Conservation (phyloP, 2,888 invertebrate genomes). For the Dryobota labecula region DNA sequence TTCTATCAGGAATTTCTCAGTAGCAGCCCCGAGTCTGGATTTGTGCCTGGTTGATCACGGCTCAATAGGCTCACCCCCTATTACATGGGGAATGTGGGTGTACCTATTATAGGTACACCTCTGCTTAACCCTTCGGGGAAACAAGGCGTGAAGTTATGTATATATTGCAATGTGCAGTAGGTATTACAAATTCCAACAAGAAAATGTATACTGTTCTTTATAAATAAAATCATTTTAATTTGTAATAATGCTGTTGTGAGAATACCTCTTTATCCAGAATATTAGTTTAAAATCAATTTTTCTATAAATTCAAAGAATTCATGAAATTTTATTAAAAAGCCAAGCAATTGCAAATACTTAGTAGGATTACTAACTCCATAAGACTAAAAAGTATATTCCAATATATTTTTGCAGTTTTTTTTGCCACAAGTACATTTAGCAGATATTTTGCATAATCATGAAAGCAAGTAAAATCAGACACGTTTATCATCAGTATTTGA, state of each 20-base stretch:
- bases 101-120: too few relatives aligned
- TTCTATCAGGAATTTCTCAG: too few relatives aligned
- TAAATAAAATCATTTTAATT: not conserved
- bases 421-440: slow-evolving; percentile 57
- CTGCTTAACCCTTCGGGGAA: too few relatives aligned
- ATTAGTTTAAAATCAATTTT: not conserved
- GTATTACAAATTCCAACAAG: not conserved
- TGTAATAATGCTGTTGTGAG: not conserved
- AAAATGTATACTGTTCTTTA: not conserved
- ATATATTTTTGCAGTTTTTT: slow-evolving; percentile 2
- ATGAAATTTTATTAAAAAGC: not conserved
- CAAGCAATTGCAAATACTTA: not conserved
- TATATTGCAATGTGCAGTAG: too few relatives aligned
- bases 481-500: not conserved
- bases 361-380: not conserved
- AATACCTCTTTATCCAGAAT: fast-evolving
- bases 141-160: too few relatives aligned
- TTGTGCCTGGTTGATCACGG: too few relatives aligned
- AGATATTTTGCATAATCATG: slow-evolving; percentile 43
- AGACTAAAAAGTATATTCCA: not conserved
- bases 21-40: too few relatives aligned
- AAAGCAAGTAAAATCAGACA: slow-evolving; percentile 1
- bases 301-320: not conserved
- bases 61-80: too few relatives aligned
- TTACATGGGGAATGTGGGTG: too few relatives aligned